phyloP scores from a whole-genome alignment of 2,888 invertebrate genomes.

The Cryptops parisi region DNA sequence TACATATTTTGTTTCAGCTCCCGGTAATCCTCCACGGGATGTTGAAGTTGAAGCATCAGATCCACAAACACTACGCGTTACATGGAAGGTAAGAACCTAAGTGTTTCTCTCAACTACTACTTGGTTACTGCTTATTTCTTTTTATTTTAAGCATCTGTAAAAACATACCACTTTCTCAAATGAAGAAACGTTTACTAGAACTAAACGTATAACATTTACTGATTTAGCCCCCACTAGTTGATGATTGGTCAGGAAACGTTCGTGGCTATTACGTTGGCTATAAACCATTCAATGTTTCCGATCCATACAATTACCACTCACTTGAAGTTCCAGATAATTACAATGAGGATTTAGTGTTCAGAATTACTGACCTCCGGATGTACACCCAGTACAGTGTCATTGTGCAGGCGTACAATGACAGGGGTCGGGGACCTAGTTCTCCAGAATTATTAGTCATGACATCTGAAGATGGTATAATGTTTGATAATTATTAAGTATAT shows the following conservation, averaged over 20 bases:
- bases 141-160: neutral
- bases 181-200: neutral
- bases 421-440: constrained; percentile 21
- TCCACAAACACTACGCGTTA: constrained; percentile 29
- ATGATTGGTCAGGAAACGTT: constrained; percentile 9
- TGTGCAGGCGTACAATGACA: constrained; percentile 17
- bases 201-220: neutral
- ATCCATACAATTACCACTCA: constrained; percentile 12
- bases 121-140: neutral
- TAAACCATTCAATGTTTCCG: constrained; percentile 10
- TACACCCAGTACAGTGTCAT: constrained; percentile 16
- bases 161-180: neutral
- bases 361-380: constrained; percentile 15
- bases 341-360: constrained; percentile 10
- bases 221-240: constrained; percentile 6
- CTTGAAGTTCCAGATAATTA: constrained; percentile 13
- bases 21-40: constrained; percentile 29
- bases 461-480: constrained; percentile 9
- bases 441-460: constrained; percentile 12
- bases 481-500: too few relatives aligned
- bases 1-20: too few relatives aligned
- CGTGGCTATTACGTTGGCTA: constrained; percentile 13
- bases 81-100: constrained; percentile 30
- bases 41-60: constrained; percentile 29
- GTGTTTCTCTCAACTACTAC: neutral